A percentile compares a stretch with the other conserved stretches of the same genome.
Conservation (phyloP, 2,888 invertebrate species). For the Drosophila robusta region DNA sequence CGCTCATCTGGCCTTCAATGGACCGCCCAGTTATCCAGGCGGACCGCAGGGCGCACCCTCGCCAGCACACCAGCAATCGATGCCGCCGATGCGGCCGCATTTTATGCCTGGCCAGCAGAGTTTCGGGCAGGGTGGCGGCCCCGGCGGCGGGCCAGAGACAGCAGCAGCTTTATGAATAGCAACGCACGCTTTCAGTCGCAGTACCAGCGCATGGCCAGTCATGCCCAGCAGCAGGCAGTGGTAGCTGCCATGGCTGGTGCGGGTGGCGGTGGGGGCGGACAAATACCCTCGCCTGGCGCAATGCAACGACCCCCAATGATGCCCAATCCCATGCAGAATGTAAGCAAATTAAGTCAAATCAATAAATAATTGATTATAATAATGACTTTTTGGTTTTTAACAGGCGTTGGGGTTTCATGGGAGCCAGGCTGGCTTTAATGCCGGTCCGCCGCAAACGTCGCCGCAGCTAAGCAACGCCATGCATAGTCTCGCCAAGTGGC, state of each 20-base stretch:
- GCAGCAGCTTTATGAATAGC: slow-evolving; percentile 85
- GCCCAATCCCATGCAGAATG: slow-evolving; percentile 85
- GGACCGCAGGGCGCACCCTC: slow-evolving; percentile 84
- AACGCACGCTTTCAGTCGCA: slow-evolving; percentile 83
- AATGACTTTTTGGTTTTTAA: slow-evolving; percentile 8
- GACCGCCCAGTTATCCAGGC: slow-evolving; percentile 83
- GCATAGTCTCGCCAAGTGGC: slow-evolving; percentile 88
- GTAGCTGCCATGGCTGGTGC: slow-evolving; percentile 84
- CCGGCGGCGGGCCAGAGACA: slow-evolving; percentile 82
- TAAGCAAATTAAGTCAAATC: slow-evolving; percentile 60
- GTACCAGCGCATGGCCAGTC: slow-evolving; percentile 85
- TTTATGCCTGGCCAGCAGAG: slow-evolving; percentile 85
- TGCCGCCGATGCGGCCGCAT: slow-evolving; percentile 84
- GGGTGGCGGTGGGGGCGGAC: slow-evolving; percentile 74
- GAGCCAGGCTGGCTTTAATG: slow-evolving; percentile 85
- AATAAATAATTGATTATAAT: not conserved
- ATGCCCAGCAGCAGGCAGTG: slow-evolving; percentile 87
- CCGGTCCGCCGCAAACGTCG: slow-evolving; percentile 85
- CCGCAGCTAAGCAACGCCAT: slow-evolving; percentile 82
- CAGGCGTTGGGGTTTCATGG: slow-evolving; percentile 85
- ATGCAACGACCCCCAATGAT: slow-evolving; percentile 83
- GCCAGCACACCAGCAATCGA: slow-evolving; percentile 83
- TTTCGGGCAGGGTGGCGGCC: slow-evolving; percentile 82
- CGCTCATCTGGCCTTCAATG: slow-evolving; percentile 84
- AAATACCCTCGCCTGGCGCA: slow-evolving; percentile 83